These are phyloP conservation scores for Bambusicola thoracicus DNA, from an alignment of 2,113 vertebrate genomes.

Conservation along the genomic window DNA sequence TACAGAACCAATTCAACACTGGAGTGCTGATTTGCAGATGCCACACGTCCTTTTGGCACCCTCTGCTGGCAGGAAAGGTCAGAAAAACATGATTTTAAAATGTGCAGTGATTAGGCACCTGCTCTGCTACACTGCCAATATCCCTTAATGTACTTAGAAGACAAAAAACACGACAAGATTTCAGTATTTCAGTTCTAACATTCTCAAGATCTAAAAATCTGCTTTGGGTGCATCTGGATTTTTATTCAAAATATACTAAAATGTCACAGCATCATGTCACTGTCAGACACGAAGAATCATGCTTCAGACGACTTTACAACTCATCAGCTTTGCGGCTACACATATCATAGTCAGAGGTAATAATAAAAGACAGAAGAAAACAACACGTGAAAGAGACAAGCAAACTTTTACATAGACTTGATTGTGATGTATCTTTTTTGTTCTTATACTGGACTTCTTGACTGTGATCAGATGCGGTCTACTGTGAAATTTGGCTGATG, in stretches of 20 bases:
- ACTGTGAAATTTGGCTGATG: slow-evolving; percentile 69
- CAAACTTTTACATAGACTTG: slow-evolving; percentile 47
- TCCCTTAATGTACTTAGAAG: not conserved
- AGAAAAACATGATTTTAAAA: not conserved
- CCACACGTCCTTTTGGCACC: not conserved
- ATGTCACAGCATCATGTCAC: not conserved
- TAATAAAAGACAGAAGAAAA: not conserved
- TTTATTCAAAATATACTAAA: not conserved
- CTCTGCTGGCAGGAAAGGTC: not conserved
- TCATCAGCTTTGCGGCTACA: not conserved
- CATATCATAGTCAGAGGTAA: not conserved
- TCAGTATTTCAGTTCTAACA: not conserved
- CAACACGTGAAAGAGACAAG: not conserved
- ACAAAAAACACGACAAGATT: not conserved
- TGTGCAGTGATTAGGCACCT: not conserved
- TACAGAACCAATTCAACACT: not conserved
- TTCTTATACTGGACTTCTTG: slow-evolving; percentile 73
- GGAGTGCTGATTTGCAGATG: not conserved
- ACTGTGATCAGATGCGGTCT: slow-evolving; percentile 70
- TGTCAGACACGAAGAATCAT: not conserved
- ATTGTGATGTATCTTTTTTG: slow-evolving; percentile 65
- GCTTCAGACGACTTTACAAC: not conserved
- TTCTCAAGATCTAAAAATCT: not conserved
- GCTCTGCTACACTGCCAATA: not conserved
- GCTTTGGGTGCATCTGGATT: not conserved